phyloP scores from a whole-genome alignment of 2,113 vertebrate genomes.

The Rhinichthys klamathensis region DNA sequence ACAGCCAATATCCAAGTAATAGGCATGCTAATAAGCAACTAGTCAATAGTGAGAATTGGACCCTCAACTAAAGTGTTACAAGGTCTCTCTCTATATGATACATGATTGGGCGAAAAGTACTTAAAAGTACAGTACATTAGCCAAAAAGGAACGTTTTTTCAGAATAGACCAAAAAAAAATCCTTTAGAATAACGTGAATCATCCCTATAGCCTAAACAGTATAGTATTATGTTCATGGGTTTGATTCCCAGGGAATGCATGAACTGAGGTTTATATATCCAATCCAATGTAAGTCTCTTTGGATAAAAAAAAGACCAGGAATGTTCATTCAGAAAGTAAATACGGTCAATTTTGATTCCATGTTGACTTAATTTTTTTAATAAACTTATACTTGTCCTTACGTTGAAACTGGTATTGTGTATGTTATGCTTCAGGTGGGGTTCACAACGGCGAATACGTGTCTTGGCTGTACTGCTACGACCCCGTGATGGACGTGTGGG shows the following conservation, averaged over 20 bases:
- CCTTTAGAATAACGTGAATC: not conserved
- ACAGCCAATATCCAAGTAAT: no score
- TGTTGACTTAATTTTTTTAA: not conserved
- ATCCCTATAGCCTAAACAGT: not conserved
- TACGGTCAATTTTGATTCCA: not conserved
- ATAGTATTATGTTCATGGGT: not conserved
- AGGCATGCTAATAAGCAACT: no score
- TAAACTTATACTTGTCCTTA: not conserved
- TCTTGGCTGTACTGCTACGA: conserved; percentile 99
- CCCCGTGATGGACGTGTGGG: conserved; percentile 98
- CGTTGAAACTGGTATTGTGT: not conserved
- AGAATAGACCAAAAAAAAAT: not conserved
- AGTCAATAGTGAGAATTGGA: no score
- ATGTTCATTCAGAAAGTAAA: not conserved
- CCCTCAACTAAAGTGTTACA: no score
- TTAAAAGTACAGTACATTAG: not conserved
- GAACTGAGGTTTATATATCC: not conserved
- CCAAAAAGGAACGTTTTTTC: not conserved
- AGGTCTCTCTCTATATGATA: not conserved
- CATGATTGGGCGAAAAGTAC: not conserved
- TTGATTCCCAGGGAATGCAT: not conserved
- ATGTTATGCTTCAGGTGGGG: conserved; percentile 81
- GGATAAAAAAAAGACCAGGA: not conserved
- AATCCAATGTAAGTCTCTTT: not conserved
- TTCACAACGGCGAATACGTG: conserved; percentile 98